Evolutionary conservation across 2,888 invertebrate genomes (phyloP), one percentile per base, ranked within the genome.

Genomic region (Thereva unica): DNA sequence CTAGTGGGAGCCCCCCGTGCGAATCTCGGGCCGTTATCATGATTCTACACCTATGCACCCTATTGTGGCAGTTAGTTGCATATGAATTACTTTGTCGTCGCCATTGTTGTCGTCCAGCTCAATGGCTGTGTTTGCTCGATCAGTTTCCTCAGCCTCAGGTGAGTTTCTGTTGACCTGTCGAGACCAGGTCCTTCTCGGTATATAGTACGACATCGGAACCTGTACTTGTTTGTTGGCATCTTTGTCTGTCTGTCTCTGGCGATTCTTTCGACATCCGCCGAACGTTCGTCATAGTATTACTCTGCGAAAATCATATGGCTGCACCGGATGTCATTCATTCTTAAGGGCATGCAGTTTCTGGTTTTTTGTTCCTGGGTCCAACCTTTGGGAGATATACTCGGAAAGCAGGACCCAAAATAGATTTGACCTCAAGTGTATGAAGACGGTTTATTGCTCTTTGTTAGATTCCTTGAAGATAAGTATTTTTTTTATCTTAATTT

Each of bases 281-380:
- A 23, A 23, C 23, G 23, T 23, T 23, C 61, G 7, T 34, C 57
- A 49, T 61, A 61, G 50, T 61, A 61, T 61, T 61, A 61, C 61
- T 61, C 50, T 61, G 61, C 50, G 50, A 50, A 61, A 61, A 61
- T 61, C 61, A 61, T 61, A 38, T 61, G 61, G 50, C 41, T 2
- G 23, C 8, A 61, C 61, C 61, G 61, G 61, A 61, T 61, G 61
- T 61, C 50, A 35, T 34, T 40, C 50, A 41, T 61, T 61, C n/a
- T n/a, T 49, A 50, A 40, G 37, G 50, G n/a, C 49, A 50, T 50
- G 8, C 12, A 35, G 40, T 53, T n/a, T n/a, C 9, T 49, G 9
- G 9, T 49, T 57, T 42, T 40, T 45, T 57, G 57, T 37, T 38
- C 12, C 12, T 47, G 4, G 3, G 5, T 7, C 34, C 6, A 7